Base-by-base conservation (phyloP, 2,113 vertebrate genomes). In the Vulpes lagopus region DNA sequence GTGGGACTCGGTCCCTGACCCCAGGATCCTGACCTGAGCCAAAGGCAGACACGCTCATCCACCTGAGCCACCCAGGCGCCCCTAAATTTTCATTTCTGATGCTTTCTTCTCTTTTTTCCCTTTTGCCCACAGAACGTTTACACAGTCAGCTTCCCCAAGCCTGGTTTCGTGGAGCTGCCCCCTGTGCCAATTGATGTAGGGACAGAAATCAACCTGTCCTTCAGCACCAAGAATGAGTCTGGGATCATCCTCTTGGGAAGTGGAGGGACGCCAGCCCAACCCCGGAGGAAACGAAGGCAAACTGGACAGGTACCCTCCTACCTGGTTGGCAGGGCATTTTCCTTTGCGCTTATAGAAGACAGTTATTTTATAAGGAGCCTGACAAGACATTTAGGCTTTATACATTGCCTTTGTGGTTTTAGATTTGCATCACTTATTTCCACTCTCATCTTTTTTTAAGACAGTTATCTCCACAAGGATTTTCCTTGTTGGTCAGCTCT, bases 131-230 rank as follows among this genome's bases (percentile, higher is more conserved):
- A 99, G 99, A 99, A 99, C 59, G 99, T 99, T 94, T 98, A 99
- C 98, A 99, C 99, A 0, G 99, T 99, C 65, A 99, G 99, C 94
- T 99, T 99, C 98, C 98, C 99, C 53, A 99, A 99, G 87, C 99
- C 99, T 2, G 99, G 99, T 8, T 99, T 98, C 96, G 98, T 99
- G 98, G 99, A 99, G 97, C 98, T 99, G 87, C 92, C 98, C 0
- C 99, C 99, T 10, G 98, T 99, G 55, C 97, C 99, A 1, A 97
- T 99, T 83, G 98, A 98, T 0, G 80, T 99, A 5, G 99, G 98
- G 91, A 99, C 99, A 8, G 99, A 99, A 98, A 99, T 99, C 98
- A 99, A 99, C 71, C 98, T 99, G 95, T 99, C 99, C 27, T 99
- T 99, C 99, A 99, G 99, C 98, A 99, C 99, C 16, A 99, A 98